Conservation (phyloP, 2,888 invertebrate species). For the Tenthredo mesomela region DNA sequence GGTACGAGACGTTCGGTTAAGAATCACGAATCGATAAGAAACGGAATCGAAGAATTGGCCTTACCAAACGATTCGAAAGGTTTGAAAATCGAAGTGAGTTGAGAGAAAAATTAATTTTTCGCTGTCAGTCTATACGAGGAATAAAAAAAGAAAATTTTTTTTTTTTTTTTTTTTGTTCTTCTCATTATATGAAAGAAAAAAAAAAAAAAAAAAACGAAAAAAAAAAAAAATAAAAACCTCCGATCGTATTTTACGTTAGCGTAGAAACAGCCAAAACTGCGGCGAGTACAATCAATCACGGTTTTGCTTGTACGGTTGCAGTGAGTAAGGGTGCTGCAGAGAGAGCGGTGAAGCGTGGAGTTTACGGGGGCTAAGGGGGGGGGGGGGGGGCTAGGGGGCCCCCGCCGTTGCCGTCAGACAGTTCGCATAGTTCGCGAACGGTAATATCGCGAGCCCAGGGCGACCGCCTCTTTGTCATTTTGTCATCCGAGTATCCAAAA, state of each 20-base stretch:
- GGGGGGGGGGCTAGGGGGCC: constrained; percentile 45
- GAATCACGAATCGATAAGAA: neutral
- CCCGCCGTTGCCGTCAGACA: constrained; percentile 63
- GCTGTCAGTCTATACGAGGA: neutral
- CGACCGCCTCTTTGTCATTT: constrained; percentile 76
- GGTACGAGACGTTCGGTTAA: neutral
- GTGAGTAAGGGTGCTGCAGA: neutral
- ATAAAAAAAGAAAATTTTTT: neutral
- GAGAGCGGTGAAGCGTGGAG: neutral
- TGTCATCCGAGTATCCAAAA: constrained; percentile 67
- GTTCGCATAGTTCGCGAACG: constrained; percentile 76
- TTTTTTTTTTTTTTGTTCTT: neutral
- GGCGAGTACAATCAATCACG: constrained; percentile 76
- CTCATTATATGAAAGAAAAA: neutral
- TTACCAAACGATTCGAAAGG: neutral
- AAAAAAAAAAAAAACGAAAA: neutral
- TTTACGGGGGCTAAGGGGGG: neutral
- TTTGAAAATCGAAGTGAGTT: constrained; percentile 6
- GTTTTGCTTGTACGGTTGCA: constrained; percentile 55
- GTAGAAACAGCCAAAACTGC: constrained; percentile 72
- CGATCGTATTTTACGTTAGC: constrained; percentile 61
- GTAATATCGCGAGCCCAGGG: constrained; percentile 75
- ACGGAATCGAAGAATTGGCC: neutral
- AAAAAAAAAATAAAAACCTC: constrained; percentile 24
- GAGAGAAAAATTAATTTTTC: neutral